phyloP scores from a whole-genome alignment of 2,113 vertebrate genomes.

The Chinchilla lanigera region DNA sequence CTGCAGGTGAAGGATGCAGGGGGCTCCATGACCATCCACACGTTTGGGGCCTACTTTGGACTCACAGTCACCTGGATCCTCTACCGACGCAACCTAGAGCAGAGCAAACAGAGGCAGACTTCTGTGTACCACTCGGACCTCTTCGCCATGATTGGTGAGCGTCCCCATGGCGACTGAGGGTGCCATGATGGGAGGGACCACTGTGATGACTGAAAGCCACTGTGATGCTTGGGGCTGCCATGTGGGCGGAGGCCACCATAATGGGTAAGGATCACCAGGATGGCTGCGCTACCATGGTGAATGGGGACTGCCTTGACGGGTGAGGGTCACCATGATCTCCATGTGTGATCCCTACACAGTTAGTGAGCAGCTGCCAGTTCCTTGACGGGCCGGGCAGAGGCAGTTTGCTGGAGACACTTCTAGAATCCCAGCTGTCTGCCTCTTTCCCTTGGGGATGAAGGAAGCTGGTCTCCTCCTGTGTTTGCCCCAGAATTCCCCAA shows the following conservation, averaged over 20 bases:
- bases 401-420: background rate
- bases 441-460: background rate
- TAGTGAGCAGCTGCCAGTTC: background rate
- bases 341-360: background rate
- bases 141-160: slow-evolving; percentile 96
- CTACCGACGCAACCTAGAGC: slow-evolving; percentile 92
- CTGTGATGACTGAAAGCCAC: slow-evolving; percentile 93
- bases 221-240: background rate
- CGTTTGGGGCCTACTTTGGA: slow-evolving; percentile 97
- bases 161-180: background rate
- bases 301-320: background rate
- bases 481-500: background rate
- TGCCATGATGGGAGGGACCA: background rate
- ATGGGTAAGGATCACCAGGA: background rate
- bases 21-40: slow-evolving; percentile 98
- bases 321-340: background rate
- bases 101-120: slow-evolving; percentile 90
- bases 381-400: background rate
- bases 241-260: background rate
- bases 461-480: background rate
- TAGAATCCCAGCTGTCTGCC: background rate
- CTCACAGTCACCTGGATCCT: slow-evolving; percentile 94
- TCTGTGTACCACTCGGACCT: slow-evolving; percentile 94
- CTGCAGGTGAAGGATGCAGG: slow-evolving; percentile 94
- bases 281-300: background rate